Evolutionary conservation across 1,140 invertebrate species (phyloP).

Genomic region (Metopolophium dirhodum): DNA sequence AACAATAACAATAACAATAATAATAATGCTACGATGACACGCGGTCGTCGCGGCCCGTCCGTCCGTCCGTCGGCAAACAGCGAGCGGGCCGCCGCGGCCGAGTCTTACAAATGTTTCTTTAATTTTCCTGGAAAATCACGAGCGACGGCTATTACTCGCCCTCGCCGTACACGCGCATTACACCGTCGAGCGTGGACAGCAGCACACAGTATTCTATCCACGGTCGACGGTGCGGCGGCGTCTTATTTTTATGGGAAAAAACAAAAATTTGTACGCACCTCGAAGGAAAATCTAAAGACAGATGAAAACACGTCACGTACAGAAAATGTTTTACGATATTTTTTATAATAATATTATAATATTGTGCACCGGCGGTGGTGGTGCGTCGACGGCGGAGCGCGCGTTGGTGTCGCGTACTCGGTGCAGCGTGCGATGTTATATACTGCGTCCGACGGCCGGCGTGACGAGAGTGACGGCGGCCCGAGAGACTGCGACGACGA

Average conservation of each 20-base stretch:
- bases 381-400: background rate
- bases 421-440: background rate
- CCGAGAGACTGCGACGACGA: background rate
- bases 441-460: slow-evolving; percentile 30
- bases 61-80: background rate
- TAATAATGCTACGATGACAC: background rate
- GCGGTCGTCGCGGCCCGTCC: background rate
- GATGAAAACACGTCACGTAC: too few relatives aligned
- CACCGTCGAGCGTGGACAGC: too few relatives aligned
- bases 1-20: background rate
- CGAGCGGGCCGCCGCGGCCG: background rate
- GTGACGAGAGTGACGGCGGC: slow-evolving; percentile 30
- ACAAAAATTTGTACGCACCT: too few relatives aligned
- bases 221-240: too few relatives aligned
- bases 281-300: too few relatives aligned
- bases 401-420: background rate
- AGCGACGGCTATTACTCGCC: too few relatives aligned
- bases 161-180: too few relatives aligned
- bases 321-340: too few relatives aligned
- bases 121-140: background rate
- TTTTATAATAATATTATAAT: too few relatives aligned
- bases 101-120: background rate
- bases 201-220: too few relatives aligned
- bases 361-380: background rate
- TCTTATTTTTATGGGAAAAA: background rate